Percentiles rank a stretch among this genome's conserved stretches.
Evolutionary conservation across 2,113 vertebrate species (phyloP).

Genomic region (Pluvialis apricaria): DNA sequence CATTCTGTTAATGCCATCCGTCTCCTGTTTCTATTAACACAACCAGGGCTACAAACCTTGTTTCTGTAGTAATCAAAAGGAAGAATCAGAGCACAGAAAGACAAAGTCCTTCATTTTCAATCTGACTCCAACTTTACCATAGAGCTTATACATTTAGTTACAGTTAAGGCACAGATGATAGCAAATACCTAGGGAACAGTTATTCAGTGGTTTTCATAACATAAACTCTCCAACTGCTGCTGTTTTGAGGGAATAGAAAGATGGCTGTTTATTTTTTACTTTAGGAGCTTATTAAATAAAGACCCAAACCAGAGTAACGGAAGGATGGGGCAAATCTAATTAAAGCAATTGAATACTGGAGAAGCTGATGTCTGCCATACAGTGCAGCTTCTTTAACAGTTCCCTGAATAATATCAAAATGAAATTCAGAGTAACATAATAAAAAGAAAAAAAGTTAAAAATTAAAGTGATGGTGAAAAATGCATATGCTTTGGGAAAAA

Average conservation of each 20-base stretch:
- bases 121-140: background rate
- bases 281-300: background rate
- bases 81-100: background rate
- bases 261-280: background rate
- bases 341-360: background rate
- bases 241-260: background rate
- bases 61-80: background rate
- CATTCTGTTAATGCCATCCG: background rate
- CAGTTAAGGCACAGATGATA: rapidly evolving
- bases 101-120: background rate
- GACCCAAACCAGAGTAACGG: background rate
- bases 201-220: background rate
- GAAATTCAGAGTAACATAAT: background rate
- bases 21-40: background rate
- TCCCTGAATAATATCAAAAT: background rate
- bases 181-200: background rate
- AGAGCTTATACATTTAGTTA: background rate
- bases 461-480: background rate
- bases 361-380: background rate
- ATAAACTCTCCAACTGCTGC: background rate
- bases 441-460: background rate
- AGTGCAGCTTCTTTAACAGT: background rate
- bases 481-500: background rate
- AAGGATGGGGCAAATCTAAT: background rate
- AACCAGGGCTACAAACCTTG: background rate